Evolutionary conservation across 2,888 invertebrate genomes (phyloP), one percentile per base, ranked within the genome.

Genomic region (Eristalis intricaria): DNA sequence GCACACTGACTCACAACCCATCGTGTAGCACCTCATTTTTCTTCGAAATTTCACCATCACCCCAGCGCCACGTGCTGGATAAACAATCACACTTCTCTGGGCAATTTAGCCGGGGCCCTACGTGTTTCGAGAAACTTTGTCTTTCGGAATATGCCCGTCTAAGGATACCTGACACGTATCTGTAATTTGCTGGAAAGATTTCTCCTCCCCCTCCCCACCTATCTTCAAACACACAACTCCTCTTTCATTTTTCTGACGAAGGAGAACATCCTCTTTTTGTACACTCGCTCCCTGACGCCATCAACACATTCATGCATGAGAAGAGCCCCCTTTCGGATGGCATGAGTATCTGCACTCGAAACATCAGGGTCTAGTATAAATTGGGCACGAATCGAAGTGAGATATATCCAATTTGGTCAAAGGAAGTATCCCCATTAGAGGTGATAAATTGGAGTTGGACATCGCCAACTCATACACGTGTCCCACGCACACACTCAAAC

Each of bases 371-470:
- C 50, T 43, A 43, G 68, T 29, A 80, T 43, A 80, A 84, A 74
- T 70, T 75, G 75, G 69, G n/a, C 69, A 74, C 69, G 50, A 84
- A 75, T 70, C 60, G 75, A 80, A 75, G 70, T 71, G 80, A 71
- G 61, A 66, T 85, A 76, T 76, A 76, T 56, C 81, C 71, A 85
- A 81, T 82, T 85, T 82, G 73, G 69, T 64, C 63, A 61, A 74
- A 78, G 86, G 74, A 86, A 83, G 85, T 83, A 83, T 82, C 69
- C 75, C 40, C 76, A 86, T 86, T 83, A 74, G 73, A 32, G 56
- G 78, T 78, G 86, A 86, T 86, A 75, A 83, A 86, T 86, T 86
- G 83, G 43, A 78, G 65, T 66, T 78, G 60, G 61, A 43, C 64
- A 73, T 56, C n/a, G 63, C 56, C 22, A 4, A 38, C 38, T 38